A percentile compares a stretch with the other conserved stretches of the same genome.
Conservation (phyloP, 1,140 invertebrate genomes). For the Neodiprion lecontei region DNA sequence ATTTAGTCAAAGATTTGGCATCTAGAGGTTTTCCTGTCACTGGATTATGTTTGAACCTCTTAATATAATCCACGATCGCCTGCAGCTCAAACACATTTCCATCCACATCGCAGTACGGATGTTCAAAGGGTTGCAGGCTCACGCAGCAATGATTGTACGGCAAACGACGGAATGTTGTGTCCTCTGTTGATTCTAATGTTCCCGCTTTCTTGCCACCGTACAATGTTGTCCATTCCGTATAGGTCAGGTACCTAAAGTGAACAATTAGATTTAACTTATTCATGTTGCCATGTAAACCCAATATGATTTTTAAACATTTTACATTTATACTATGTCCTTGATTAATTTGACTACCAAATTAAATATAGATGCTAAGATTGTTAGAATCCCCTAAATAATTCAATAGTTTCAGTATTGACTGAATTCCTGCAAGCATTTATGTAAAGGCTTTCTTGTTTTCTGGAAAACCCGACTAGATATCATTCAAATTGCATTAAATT, state of each 20-base stretch:
- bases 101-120: constrained; percentile 88
- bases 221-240: constrained; percentile 94
- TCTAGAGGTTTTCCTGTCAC: constrained; percentile 90
- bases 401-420: too few relatives aligned
- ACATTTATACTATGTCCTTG: too few relatives aligned
- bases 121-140: constrained; percentile 89
- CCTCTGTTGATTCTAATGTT: constrained; percentile 67
- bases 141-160: constrained; percentile 95
- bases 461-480: too few relatives aligned
- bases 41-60: constrained; percentile 94
- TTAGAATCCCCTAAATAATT: too few relatives aligned
- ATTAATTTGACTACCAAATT: too few relatives aligned
- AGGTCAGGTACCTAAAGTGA: constrained; percentile 85
- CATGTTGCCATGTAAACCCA: too few relatives aligned
- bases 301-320: too few relatives aligned
- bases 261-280: constrained; percentile 24
- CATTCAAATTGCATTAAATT: too few relatives aligned
- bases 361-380: too few relatives aligned
- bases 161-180: constrained; percentile 86
- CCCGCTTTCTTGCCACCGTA: constrained; percentile 92
- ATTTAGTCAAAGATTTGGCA: constrained; percentile 84
- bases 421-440: too few relatives aligned
- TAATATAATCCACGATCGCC: constrained; percentile 88
- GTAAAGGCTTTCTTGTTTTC: too few relatives aligned
- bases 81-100: constrained; percentile 92